Evolutionary conservation across 2,113 vertebrate species (phyloP).

Genomic region (Dendrocopos noguchii): DNA sequence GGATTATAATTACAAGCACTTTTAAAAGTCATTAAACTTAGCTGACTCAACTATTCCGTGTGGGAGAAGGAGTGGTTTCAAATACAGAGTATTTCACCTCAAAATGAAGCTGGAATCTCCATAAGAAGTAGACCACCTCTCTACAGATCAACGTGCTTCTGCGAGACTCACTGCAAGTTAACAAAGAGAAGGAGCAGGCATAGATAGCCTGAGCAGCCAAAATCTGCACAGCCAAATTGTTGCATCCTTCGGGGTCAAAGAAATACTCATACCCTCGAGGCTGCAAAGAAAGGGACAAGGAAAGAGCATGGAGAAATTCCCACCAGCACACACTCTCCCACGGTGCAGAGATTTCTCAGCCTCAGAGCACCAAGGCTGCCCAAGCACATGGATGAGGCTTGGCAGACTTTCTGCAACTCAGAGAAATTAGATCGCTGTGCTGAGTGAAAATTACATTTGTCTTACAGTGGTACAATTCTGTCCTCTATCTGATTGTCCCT

Average conservation of each 20-base stretch:
- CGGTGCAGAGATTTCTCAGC: fast-evolving
- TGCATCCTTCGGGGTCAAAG: background rate
- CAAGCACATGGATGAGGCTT: background rate
- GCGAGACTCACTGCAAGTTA: background rate
- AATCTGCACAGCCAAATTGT: background rate
- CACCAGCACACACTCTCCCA: background rate
- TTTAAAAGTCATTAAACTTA: slow-evolving; percentile 36
- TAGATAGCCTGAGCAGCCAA: background rate
- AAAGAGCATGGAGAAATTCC: background rate
- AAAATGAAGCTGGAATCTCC: background rate
- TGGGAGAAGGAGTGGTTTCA: background rate
- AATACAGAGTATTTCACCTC: background rate
- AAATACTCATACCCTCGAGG: background rate
- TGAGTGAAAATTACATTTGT: background rate
- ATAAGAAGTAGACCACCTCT: background rate
- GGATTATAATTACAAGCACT: slow-evolving; percentile 22
- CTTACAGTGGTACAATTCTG: background rate
- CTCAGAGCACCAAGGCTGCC: background rate
- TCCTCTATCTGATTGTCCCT: background rate
- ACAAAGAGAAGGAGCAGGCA: background rate
- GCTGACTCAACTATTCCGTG: background rate
- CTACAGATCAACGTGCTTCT: background rate
- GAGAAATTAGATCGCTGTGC: background rate
- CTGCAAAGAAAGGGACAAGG: background rate
- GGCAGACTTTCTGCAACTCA: background rate